These are phyloP conservation scores for Heliconius ismenius DNA, from an alignment of 2,888 invertebrate genomes.

Conservation along the genomic window DNA sequence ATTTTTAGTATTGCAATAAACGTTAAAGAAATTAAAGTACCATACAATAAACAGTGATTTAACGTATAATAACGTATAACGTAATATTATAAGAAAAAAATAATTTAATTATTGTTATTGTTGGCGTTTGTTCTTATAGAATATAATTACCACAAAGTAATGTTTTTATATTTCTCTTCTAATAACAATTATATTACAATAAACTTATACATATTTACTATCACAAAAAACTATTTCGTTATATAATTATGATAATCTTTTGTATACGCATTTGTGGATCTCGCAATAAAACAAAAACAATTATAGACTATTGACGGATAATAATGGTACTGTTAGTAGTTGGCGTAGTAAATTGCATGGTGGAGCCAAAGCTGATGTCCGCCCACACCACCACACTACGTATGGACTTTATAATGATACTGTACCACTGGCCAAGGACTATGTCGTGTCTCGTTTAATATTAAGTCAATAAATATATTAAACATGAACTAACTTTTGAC, in stretches of 20 bases:
- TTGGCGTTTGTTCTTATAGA: neutral
- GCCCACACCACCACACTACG: slow-evolving; percentile 41
- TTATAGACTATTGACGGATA: slow-evolving; percentile 43
- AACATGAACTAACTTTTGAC: neutral
- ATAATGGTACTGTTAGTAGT: slow-evolving; percentile 47
- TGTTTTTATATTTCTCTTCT: neutral
- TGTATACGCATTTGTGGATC: slow-evolving; percentile 9
- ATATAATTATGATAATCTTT: neutral
- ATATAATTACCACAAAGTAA: neutral
- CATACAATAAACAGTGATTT: too few relatives aligned
- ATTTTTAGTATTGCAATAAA: too few relatives aligned
- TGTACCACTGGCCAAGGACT: slow-evolving; percentile 39
- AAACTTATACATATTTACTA: neutral
- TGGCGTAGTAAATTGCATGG: slow-evolving; percentile 47
- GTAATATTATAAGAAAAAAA: too few relatives aligned
- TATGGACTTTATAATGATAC: slow-evolving; percentile 42
- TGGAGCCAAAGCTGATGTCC: slow-evolving; percentile 45
- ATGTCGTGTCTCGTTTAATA: slow-evolving; percentile 30
- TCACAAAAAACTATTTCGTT: neutral
- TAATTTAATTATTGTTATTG: too few relatives aligned
- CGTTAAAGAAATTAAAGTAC: too few relatives aligned
- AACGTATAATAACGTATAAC: too few relatives aligned
- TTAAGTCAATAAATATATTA: neutral
- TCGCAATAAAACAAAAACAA: slow-evolving; percentile 36
- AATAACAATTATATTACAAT: neutral